These are phyloP conservation scores for Irena cyanogastra DNA, from an alignment of 2,113 vertebrate genomes.

Conservation along the genomic window DNA sequence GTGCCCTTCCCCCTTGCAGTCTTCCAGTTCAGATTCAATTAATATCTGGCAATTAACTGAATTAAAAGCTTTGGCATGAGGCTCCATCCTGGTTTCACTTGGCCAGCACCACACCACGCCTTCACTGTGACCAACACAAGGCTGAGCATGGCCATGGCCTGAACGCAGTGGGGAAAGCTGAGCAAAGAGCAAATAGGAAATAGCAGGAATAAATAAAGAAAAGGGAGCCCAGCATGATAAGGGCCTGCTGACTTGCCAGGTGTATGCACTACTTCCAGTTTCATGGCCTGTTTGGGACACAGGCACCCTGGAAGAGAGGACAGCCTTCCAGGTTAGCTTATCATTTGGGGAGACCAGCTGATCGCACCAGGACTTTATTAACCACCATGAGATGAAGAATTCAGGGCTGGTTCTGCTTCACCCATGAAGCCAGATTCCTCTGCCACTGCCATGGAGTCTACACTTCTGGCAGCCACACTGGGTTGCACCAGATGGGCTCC, in stretches of 20 bases:
- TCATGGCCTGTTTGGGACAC: neutral
- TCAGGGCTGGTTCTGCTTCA: neutral
- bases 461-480: neutral
- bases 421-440: fast-evolving
- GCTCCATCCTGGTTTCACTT: neutral
- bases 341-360: neutral
- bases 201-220: neutral
- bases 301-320: neutral
- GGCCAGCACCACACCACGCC: neutral
- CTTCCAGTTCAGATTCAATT: neutral
- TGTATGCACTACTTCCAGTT: neutral
- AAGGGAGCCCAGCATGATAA: neutral
- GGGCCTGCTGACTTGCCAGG: neutral
- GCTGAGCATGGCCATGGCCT: neutral
- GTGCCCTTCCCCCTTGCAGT: neutral
- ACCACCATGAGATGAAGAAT: neutral
- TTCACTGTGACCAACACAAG: neutral
- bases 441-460: neutral
- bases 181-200: neutral
- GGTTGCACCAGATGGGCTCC: neutral
- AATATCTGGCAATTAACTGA: neutral
- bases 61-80: neutral
- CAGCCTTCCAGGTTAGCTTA: neutral
- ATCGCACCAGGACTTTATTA: neutral
- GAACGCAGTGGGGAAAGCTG: fast-evolving